phyloP scores from a whole-genome alignment of 2,797 vertebrate genomes.

The Oreochromis mossambicus region DNA sequence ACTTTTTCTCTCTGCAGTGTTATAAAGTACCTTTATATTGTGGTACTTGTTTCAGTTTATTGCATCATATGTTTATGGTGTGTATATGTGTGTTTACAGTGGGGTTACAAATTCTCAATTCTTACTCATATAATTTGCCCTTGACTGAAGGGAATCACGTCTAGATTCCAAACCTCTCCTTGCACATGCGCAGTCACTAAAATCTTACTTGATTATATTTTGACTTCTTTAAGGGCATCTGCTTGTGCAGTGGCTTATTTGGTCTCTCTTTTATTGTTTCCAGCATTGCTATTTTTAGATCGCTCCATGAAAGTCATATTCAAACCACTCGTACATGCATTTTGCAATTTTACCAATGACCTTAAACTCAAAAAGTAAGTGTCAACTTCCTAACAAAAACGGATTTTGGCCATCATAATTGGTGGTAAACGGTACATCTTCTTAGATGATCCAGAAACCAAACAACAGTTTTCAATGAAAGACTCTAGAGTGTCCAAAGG shows the following conservation, averaged over 20 bases:
- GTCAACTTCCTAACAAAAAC: not conserved
- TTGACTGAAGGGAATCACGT: not conserved
- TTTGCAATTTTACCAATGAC: not conserved
- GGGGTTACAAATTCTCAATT: not conserved
- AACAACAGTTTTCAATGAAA: not conserved
- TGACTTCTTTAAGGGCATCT: not conserved
- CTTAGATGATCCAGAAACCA: not conserved
- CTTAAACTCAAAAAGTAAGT: not conserved
- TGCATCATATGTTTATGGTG: not conserved
- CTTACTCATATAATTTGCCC: not conserved
- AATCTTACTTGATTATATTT: not conserved
- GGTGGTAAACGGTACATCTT: not conserved
- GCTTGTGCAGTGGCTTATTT: not conserved
- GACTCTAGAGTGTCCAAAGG: not conserved
- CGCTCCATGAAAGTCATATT: not conserved
- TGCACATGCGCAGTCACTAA: not conserved
- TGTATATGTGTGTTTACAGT: not conserved
- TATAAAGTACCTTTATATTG: not conserved
- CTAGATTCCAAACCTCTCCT: not conserved
- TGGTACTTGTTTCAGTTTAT: not conserved
- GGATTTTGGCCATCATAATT: not conserved
- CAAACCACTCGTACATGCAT: not conserved
- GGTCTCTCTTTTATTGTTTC: not conserved
- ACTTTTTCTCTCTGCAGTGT: not conserved
- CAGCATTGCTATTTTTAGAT: not conserved